phyloP scores from a whole-genome alignment of 2,888 invertebrate genomes.

The Acrocera orbiculus region DNA sequence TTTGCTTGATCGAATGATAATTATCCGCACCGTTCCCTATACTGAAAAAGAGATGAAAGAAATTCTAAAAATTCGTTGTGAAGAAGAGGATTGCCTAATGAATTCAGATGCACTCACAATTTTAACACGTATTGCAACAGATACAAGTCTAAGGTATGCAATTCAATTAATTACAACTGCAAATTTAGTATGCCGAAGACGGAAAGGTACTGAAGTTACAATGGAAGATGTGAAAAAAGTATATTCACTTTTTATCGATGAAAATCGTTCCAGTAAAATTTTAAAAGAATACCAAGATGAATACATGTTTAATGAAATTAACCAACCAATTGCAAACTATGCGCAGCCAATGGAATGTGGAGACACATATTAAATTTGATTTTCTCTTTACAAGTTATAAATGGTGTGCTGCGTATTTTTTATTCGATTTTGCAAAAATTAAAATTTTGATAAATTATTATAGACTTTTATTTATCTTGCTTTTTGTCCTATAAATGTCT shows the following conservation, averaged over 20 bases:
- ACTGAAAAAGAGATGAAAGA: conserved; percentile 74
- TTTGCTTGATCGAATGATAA: conserved; percentile 85
- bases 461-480: too few species aligned
- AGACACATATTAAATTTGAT: too few species aligned
- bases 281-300: conserved; percentile 90
- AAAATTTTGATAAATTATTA: too few species aligned
- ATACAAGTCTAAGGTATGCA: conserved; percentile 88
- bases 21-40: conserved; percentile 81
- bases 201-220: conserved; percentile 66
- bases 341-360: conserved; percentile 25
- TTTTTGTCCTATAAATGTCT: too few species aligned
- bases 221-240: conserved; percentile 91
- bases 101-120: conserved; percentile 77
- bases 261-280: conserved; percentile 82
- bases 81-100: conserved; percentile 96
- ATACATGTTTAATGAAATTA: conserved; percentile 71
- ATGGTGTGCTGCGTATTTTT: too few species aligned
- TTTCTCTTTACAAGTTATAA: too few species aligned
- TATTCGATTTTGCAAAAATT: too few species aligned
- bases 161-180: conserved; percentile 96
- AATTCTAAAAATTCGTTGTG: conserved; percentile 85
- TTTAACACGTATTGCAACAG: conserved; percentile 78
- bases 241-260: conserved; percentile 87
- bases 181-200: conserved; percentile 75
- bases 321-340: conserved; percentile 17